These are phyloP conservation scores for Tympanuchus pallidicinctus DNA, from an alignment of 2,113 vertebrate genomes.

Conservation along the genomic window DNA sequence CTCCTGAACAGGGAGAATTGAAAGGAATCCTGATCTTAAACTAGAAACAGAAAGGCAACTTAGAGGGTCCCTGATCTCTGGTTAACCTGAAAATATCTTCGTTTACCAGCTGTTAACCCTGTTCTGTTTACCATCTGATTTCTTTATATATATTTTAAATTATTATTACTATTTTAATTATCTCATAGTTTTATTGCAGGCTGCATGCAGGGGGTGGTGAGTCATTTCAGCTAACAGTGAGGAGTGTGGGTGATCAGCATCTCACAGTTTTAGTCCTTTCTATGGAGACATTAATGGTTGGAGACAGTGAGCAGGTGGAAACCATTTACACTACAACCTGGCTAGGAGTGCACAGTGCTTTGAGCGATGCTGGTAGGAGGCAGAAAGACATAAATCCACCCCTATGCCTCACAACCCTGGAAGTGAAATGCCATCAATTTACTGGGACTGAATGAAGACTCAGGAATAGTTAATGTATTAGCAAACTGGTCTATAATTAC, in stretches of 20 bases:
- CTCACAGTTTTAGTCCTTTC: background rate
- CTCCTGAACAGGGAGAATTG: background rate
- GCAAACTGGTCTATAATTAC: conserved; percentile 1
- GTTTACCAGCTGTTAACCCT: background rate
- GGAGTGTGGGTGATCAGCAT: background rate
- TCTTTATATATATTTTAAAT: background rate
- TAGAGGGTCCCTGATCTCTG: background rate
- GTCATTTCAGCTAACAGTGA: background rate
- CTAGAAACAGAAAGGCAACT: background rate
- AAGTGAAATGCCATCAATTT: background rate
- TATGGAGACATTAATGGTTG: background rate
- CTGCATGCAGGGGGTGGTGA: background rate
- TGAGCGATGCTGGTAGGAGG: background rate
- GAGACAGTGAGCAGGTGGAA: background rate
- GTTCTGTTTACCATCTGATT: background rate
- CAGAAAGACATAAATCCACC: background rate
- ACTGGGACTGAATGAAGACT: background rate
- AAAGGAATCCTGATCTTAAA: background rate
- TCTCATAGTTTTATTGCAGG: background rate
- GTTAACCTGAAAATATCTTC: background rate
- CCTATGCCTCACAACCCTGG: background rate
- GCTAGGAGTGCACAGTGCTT: background rate
- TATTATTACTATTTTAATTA: background rate
- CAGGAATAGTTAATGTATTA: background rate
- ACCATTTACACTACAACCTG: background rate